These are phyloP conservation scores for Crax fasciolata DNA, from an alignment of 2,797 vertebrate genomes.

Conservation along the genomic window DNA sequence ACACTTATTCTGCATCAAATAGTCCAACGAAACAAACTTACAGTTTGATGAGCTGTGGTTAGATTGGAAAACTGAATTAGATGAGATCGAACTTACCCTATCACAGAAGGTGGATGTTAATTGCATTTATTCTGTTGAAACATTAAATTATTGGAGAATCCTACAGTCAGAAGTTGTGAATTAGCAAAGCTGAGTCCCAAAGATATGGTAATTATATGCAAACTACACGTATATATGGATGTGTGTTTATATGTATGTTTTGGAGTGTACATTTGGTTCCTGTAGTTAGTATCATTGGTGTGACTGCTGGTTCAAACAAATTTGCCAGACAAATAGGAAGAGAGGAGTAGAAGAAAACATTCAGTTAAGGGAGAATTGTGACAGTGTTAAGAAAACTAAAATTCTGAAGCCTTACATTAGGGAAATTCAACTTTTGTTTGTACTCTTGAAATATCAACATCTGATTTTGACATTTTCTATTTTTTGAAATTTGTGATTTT, in stretches of 20 bases:
- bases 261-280: background rate
- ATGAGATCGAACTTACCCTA: background rate
- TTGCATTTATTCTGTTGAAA: constrained; percentile 1
- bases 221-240: too few relatives aligned
- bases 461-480: background rate
- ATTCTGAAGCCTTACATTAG: background rate
- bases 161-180: background rate
- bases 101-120: background rate
- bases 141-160: background rate
- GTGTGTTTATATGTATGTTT: background rate
- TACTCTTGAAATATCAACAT: background rate
- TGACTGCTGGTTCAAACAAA: background rate
- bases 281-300: background rate
- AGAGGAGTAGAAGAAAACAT: background rate
- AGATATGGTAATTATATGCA: background rate
- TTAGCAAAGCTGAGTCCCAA: background rate
- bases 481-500: background rate
- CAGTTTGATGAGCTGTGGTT: background rate
- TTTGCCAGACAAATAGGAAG: background rate
- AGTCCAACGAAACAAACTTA: background rate
- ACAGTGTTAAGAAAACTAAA: background rate
- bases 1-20: background rate
- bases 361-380: background rate
- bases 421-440: background rate
- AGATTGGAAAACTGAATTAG: background rate